Evolutionary conservation across 2,113 vertebrate species (phyloP), one percentile per base, ranked within the genome.

Genomic region (Peromyscus maniculatus): DNA sequence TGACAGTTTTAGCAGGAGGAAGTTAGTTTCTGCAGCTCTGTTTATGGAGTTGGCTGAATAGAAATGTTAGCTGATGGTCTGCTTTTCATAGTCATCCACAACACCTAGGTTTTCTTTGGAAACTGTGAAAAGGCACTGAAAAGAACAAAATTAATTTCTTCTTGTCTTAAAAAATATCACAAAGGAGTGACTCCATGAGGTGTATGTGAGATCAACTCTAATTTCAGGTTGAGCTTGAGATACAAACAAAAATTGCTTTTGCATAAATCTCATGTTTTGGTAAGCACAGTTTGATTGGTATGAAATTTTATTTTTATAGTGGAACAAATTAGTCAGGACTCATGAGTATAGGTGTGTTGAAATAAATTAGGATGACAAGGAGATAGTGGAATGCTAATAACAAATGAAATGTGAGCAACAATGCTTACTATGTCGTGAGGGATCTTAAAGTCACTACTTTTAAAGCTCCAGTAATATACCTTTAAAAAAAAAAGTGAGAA

Each of bases 91-190:
- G 86, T 82, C 86, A 94, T 74, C n/a, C 24, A 93, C 91, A 96
- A 95, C 98, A 98, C 97, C 97, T 97, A 93, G 80, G 95, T 88
- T 98, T 97, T 96, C 94, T 98, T 98, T 97, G 96, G 97, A 95
- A 98, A 96, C 84, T 96, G 98, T 94, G 96, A 96, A 90, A 88
- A 96, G 86, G 91, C 91, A 96, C 80, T 86, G 71, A 91, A 97
- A 89, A 94, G 75, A 93, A 91, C 91, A 96, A 97, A 98, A 97
- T 94, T 97, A 96, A 89, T 93, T 88, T 97, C 62, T 94, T 77
- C 77, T 74, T 93, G 52, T 92, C 74, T 95, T 95, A 83, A 92
- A 86, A 89, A 90, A 88, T 95, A 57, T 88, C 92, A 74, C 86
- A 64, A 83, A 94, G 31, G 46, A 94, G 71, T 83, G 94, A 91